Base-by-base conservation (phyloP, 2,797 vertebrate genomes). In the Cyprinella venusta region DNA sequence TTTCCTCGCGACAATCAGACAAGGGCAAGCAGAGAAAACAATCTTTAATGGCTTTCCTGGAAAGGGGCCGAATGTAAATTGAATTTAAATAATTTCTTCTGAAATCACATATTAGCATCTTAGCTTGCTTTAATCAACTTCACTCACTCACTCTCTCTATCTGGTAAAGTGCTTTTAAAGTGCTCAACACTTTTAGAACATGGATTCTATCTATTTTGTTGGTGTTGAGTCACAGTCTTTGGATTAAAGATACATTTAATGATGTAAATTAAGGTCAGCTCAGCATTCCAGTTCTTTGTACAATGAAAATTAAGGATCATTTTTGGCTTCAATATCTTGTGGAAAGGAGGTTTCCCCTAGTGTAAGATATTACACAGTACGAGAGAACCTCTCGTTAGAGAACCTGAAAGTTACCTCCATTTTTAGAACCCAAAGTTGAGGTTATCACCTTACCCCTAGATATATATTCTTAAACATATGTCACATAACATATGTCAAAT, bases 1-100 rank as follows among this genome's bases (percentile, higher is more conserved):
- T 83, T 86, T 69, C 67, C 45, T 61, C 12, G n/a, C 48, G 82
- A 84, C 83, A 86, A 81, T 82, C 77, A 85, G 83, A 88, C 13
- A 5, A 54, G 76, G 80, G 68, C 71, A 52, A 71, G 71, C 71
- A 36, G 56, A 38, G 42, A 87, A 89, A 87, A 88, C 81, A 85
- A 80, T 86, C 86, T 77, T 81, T 88, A 88, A 91, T 85, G 68
- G 72, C 61, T 80, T 88, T 75, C 85, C 70, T 90, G 90, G 85
- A 89, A 50, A 76, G 33, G 33, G 67, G 85, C 88, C 77, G 87
- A 63, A 21, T 50, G 85, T 56, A 80, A 87, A 89, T 75, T 77
- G 40, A 78, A 85, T 68, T 79, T 26, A 69, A 70, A 84, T 85
- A 72, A 81, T 71, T 81, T 75, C 38, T 33, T 68, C 80, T 77